Percentiles rank a stretch among this genome's conserved stretches.
Conservation (phyloP, 1,140 invertebrate genomes). For the Stegodyphus mimosarum region DNA sequence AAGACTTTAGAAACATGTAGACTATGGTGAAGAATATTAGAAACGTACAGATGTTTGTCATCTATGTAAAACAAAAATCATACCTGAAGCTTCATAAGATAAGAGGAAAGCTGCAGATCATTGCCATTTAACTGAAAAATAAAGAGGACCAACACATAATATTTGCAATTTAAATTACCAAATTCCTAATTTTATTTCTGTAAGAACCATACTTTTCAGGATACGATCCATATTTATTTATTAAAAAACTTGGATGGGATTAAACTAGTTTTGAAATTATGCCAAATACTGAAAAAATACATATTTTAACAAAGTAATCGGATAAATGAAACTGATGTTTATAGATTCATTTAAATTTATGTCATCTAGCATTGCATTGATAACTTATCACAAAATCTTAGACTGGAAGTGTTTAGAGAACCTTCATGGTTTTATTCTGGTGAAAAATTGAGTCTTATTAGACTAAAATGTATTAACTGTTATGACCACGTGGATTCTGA, state of each 20-base stretch:
- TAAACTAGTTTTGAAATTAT: background rate
- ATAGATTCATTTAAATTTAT: constrained; percentile 22
- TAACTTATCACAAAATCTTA: background rate
- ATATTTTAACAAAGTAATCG: constrained; percentile 9
- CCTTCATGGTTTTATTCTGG: background rate
- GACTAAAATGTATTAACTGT: background rate
- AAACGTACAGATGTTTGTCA: too few relatives aligned
- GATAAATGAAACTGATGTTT: constrained; percentile 3
- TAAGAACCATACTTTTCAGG: background rate
- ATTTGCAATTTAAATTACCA: constrained; percentile 3
- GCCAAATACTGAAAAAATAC: constrained; percentile 16
- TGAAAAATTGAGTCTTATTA: background rate
- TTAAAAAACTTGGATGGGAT: constrained; percentile 1
- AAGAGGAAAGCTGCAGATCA: background rate
- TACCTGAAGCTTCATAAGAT: background rate
- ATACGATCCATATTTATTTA: background rate
- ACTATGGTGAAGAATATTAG: too few relatives aligned
- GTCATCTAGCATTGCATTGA: background rate
- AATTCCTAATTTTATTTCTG: constrained; percentile 2
- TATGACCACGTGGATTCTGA: constrained; percentile 18
- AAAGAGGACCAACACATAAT: background rate
- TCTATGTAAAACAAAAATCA: too few relatives aligned
- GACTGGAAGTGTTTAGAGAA: background rate
- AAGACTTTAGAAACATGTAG: too few relatives aligned
- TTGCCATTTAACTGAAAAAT: constrained; percentile 7